A percentile compares a stretch with the other conserved stretches of the same genome.
phyloP scores from a whole-genome alignment of 2,797 vertebrate genomes.

The Aulostomus chinensis region DNA sequence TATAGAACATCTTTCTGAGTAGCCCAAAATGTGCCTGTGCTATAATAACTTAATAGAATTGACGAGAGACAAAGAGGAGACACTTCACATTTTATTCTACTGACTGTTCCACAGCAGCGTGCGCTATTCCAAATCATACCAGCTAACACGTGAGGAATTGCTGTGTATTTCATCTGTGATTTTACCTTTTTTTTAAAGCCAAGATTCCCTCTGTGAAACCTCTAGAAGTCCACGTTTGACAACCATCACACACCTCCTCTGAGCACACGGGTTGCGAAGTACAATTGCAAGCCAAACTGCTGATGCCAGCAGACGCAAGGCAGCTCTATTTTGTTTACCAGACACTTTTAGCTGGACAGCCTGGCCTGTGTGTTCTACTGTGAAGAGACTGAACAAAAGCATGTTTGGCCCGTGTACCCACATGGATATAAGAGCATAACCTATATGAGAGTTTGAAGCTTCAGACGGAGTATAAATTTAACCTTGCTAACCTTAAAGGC shows the following conservation, averaged over 20 bases:
- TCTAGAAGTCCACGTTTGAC: constrained; percentile 51
- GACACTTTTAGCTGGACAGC: constrained; percentile 77
- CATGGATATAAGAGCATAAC: constrained; percentile 36
- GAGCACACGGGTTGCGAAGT: constrained; percentile 67
- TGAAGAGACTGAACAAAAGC: constrained; percentile 71
- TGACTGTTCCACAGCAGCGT: background rate
- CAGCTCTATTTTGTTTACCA: constrained; percentile 82
- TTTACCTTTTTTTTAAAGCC: constrained; percentile 1
- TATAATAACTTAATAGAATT: constrained; percentile 14
- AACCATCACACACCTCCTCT: constrained; percentile 54
- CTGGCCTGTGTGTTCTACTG: constrained; percentile 45
- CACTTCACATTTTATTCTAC: background rate
- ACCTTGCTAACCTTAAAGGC: background rate
- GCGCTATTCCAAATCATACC: background rate
- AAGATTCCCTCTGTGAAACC: constrained; percentile 38
- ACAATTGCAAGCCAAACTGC: constrained; percentile 82
- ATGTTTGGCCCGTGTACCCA: constrained; percentile 55
- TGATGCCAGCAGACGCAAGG: constrained; percentile 82
- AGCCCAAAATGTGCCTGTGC: constrained; percentile 67
- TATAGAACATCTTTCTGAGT: constrained; percentile 84
- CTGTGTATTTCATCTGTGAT: background rate
- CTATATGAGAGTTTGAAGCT: constrained; percentile 25
- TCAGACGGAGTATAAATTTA: background rate
- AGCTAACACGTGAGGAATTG: background rate
- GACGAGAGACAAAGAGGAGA: background rate